Percentiles rank a stretch among this genome's conserved stretches.
Conservation (phyloP, 2,113 vertebrate species). For the Atlantisia rogersi region DNA sequence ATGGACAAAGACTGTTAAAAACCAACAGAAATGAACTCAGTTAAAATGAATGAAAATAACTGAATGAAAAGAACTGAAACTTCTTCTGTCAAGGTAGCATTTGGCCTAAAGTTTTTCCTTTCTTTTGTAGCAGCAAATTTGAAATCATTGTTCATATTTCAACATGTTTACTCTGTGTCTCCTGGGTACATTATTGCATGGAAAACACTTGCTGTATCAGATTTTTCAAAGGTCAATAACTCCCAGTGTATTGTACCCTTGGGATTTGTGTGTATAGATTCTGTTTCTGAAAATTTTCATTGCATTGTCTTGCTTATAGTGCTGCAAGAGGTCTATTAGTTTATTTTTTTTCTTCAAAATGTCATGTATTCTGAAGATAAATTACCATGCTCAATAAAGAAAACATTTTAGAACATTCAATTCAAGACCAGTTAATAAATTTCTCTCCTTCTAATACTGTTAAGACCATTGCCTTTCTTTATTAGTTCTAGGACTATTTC, state of each 20-base stretch:
- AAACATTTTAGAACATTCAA: neutral
- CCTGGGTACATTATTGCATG: neutral
- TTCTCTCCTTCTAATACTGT: neutral
- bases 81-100: neutral
- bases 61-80: neutral
- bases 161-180: slow-evolving; percentile 8
- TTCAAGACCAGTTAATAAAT: neutral
- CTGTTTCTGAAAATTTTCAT: neutral
- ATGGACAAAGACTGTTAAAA: neutral
- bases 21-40: neutral
- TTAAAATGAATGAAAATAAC: neutral
- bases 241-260: neutral
- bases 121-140: neutral
- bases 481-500: neutral
- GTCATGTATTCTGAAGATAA: neutral
- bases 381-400: neutral
- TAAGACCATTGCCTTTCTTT: neutral
- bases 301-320: neutral
- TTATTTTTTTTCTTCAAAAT: neutral
- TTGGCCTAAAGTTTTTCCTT: neutral
- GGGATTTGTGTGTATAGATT: neutral
- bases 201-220: slow-evolving; percentile 33
- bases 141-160: slow-evolving; percentile 7
- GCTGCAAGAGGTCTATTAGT: neutral
- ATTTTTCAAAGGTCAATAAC: slow-evolving; percentile 41